These are phyloP conservation scores for Nothobranchius kuhntae DNA, from an alignment of 2,113 vertebrate species.

Conservation along the genomic window DNA sequence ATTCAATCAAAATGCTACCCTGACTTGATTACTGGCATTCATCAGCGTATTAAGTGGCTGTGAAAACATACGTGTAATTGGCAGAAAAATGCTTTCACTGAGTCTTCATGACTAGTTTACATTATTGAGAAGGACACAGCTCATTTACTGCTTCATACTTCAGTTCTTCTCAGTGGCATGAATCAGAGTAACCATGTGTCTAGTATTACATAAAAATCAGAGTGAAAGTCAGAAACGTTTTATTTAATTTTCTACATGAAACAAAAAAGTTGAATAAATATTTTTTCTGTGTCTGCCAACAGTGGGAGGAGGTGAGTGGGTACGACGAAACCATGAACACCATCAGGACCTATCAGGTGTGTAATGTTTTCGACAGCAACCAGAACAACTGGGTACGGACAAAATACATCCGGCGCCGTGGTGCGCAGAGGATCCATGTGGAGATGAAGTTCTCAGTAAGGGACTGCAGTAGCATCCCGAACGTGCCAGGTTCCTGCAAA, in stretches of 20 bases:
- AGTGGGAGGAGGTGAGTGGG: slow-evolving; percentile 99
- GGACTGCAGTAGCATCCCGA: slow-evolving; percentile 98
- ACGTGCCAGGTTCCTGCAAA: slow-evolving; percentile 96
- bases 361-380: slow-evolving; percentile 96
- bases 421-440: slow-evolving; percentile 94
- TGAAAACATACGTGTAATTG: slow-evolving; percentile 39
- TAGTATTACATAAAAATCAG: not conserved
- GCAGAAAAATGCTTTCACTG: slow-evolving; percentile 13
- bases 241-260: not conserved
- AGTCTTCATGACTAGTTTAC: slow-evolving; percentile 20
- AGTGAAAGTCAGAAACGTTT: not conserved
- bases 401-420: slow-evolving; percentile 92
- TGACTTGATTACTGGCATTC: slow-evolving; percentile 32
- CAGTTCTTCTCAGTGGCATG: slow-evolving; percentile 35
- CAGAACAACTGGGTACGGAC: slow-evolving; percentile 99
- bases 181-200: slow-evolving; percentile 5
- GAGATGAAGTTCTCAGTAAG: slow-evolving; percentile 99
- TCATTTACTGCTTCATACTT: slow-evolving; percentile 37
- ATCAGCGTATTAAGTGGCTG: slow-evolving; percentile 35
- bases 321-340: slow-evolving; percentile 99
- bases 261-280: slow-evolving; percentile 20
- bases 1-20: slow-evolving; percentile 46
- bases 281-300: slow-evolving; percentile 51
- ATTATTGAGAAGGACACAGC: slow-evolving; percentile 26
- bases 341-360: slow-evolving; percentile 98